Conservation (phyloP, 2,888 invertebrate species). For the Drosophila tripunctata region DNA sequence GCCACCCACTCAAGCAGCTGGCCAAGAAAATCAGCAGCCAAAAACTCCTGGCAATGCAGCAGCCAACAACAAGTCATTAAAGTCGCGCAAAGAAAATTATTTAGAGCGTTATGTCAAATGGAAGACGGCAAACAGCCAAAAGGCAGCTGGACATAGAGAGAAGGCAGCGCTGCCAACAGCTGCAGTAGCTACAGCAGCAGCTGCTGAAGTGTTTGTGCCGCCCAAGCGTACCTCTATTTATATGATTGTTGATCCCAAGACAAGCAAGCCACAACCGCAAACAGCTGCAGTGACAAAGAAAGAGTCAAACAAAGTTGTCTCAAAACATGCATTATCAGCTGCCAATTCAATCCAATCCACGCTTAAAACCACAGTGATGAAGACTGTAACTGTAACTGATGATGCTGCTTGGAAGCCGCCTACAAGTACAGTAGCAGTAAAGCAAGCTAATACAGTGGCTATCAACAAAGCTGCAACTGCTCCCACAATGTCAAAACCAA, state of each 20-base stretch:
- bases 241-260: conserved; percentile 1
- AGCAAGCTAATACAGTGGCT: too few species aligned
- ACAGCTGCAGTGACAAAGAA: not conserved
- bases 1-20: not conserved
- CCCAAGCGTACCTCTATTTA: conserved; percentile 9
- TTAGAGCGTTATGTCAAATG: conserved; percentile 40
- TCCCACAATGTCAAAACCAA: too few species aligned
- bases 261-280: not conserved
- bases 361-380: too few species aligned
- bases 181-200: too few species aligned
- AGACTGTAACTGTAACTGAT: too few species aligned
- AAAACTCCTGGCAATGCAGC: not conserved
- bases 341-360: too few species aligned
- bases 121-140: conserved; percentile 16
- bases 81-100: conserved; percentile 18
- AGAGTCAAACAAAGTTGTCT: too few species aligned
- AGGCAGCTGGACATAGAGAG: not conserved
- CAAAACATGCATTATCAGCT: too few species aligned
- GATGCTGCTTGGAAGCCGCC: too few species aligned
- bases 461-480: too few species aligned
- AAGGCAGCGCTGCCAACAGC: not conserved
- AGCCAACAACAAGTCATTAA: not conserved
- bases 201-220: not conserved
- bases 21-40: conserved; percentile 40
- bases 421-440: too few species aligned